phyloP scores from a whole-genome alignment of 2,113 vertebrate species.

The Neolamprologus toae region DNA sequence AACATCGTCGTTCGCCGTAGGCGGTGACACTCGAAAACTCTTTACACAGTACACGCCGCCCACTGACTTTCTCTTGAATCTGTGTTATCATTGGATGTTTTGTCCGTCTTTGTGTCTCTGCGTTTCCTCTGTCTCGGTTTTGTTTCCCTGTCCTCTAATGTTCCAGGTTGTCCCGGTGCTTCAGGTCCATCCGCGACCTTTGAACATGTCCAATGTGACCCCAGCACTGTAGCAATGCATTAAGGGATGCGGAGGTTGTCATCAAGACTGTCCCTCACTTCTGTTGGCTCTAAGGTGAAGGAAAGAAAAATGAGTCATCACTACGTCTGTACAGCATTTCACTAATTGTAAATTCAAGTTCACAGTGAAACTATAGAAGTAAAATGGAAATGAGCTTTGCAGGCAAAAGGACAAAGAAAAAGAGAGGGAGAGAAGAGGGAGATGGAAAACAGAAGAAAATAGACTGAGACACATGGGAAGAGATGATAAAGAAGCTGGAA shows the following conservation, averaged over 20 bases:
- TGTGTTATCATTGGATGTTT: background rate
- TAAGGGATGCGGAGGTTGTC: slow-evolving; percentile 51
- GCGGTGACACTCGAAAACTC: slow-evolving; percentile 1
- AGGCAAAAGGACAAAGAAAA: background rate
- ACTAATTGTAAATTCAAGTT: background rate
- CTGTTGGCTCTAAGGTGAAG: slow-evolving; percentile 77
- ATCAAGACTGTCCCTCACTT: slow-evolving; percentile 94
- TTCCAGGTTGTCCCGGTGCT: slow-evolving; percentile 7
- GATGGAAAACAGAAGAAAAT: background rate
- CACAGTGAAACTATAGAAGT: background rate
- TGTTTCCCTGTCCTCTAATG: slow-evolving; percentile 1
- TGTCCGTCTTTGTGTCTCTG: background rate
- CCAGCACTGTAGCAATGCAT: slow-evolving; percentile 23
- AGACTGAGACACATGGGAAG: background rate
- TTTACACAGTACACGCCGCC: background rate
- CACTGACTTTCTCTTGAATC: background rate
- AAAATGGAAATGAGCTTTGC: background rate
- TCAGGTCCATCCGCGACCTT: background rate
- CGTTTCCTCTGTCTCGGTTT: background rate
- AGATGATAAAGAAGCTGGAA: background rate
- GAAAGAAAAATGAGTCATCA: background rate
- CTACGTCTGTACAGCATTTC: background rate
- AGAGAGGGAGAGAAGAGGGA: background rate
- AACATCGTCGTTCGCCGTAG: background rate
- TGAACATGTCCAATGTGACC: background rate